phyloP scores from a whole-genome alignment of 2,888 invertebrate genomes.

The Netelia fuscicornis region DNA sequence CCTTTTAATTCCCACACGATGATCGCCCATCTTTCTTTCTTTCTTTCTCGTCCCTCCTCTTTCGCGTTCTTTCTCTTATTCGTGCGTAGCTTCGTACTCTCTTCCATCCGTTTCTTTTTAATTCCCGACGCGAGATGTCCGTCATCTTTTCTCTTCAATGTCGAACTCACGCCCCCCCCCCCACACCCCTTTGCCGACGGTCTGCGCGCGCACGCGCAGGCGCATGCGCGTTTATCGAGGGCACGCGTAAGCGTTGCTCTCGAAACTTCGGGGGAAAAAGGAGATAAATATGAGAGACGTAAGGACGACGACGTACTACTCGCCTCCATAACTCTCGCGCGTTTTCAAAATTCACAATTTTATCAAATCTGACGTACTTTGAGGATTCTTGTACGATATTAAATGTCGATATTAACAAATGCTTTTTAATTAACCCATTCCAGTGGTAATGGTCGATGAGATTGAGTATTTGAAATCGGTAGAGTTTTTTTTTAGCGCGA shows the following conservation, averaged over 20 bases:
- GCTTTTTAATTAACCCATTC: too few species aligned
- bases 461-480: too few species aligned
- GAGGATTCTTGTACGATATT: too few species aligned
- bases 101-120: constrained; percentile 36
- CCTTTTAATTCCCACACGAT: constrained; percentile 73
- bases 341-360: too few species aligned
- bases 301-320: too few species aligned
- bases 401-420: too few species aligned
- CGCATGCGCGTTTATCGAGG: neutral
- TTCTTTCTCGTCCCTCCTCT: constrained; percentile 51
- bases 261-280: neutral
- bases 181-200: constrained; percentile 24
- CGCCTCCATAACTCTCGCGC: too few species aligned
- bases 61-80: constrained; percentile 63
- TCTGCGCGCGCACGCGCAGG: constrained; percentile 44
- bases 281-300: neutral
- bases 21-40: constrained; percentile 65
- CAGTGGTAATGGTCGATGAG: too few species aligned
- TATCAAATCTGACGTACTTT: too few species aligned
- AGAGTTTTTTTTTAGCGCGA: too few species aligned
- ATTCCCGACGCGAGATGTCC: constrained; percentile 48
- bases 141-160: constrained; percentile 39
- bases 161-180: neutral
- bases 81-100: constrained; percentile 24
- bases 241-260: neutral